A percentile compares a stretch with the other conserved stretches of the same genome.
phyloP scores from a whole-genome alignment of 2,888 invertebrate genomes.

The Spilarctia lutea region DNA sequence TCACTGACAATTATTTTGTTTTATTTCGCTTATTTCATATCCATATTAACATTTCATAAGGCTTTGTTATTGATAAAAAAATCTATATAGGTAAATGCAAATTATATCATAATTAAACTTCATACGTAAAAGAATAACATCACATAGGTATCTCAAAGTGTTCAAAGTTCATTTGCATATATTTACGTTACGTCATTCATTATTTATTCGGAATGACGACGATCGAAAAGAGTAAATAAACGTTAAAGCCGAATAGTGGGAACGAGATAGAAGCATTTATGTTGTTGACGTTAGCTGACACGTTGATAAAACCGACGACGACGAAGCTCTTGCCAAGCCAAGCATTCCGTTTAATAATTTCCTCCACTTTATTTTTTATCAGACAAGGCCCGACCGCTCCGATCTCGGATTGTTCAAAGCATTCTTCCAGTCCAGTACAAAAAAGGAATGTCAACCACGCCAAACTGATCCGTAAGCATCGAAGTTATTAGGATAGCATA shows the following conservation, averaged over 20 bases:
- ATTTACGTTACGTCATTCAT: conserved; percentile 41
- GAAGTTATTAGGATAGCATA: conserved; percentile 77
- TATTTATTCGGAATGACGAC: conserved; percentile 42
- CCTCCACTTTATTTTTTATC: conserved; percentile 70
- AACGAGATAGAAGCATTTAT: conserved; percentile 29
- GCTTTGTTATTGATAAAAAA: not conserved
- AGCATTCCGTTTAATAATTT: conserved; percentile 68
- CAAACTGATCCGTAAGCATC: conserved; percentile 85
- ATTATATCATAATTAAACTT: not conserved
- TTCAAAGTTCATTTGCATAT: conserved; percentile 10
- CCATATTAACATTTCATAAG: too few relatives aligned
- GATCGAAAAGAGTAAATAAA: conserved; percentile 47
- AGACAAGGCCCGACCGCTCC: conserved; percentile 54
- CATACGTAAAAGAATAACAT: not conserved
- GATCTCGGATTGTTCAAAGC: conserved; percentile 56
- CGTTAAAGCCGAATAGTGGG: conserved; percentile 26
- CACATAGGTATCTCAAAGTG: not conserved
- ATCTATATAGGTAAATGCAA: not conserved
- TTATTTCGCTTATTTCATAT: not conserved
- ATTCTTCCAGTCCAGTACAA: conserved; percentile 56
- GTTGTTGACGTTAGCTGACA: conserved; percentile 30
- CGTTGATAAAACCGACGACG: conserved; percentile 59
- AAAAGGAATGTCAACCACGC: conserved; percentile 82
- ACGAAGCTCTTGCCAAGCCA: conserved; percentile 55
- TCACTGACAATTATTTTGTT: not conserved